These are phyloP conservation scores for Melolontha melolontha DNA, from an alignment of 2,888 invertebrate species.

Conservation along the genomic window DNA sequence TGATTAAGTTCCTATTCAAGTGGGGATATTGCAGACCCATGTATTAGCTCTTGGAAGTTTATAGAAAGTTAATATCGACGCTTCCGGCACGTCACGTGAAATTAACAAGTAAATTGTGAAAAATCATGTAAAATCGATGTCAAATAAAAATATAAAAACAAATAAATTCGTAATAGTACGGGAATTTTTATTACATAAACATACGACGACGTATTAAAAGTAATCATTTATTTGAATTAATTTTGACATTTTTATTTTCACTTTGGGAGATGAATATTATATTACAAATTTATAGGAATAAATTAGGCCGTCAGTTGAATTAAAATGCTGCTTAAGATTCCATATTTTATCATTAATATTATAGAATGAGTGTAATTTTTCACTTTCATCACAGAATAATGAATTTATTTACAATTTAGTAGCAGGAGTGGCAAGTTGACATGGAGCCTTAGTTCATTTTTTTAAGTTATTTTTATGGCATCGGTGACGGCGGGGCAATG, in stretches of 20 bases:
- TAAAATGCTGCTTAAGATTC: slow-evolving; percentile 41
- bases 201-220: too few relatives aligned
- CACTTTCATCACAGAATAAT: slow-evolving; percentile 39
- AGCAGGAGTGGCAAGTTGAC: slow-evolving; percentile 38
- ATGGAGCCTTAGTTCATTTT: slow-evolving; percentile 37
- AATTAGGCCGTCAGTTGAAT: slow-evolving; percentile 30
- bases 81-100: too few relatives aligned
- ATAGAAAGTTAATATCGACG: too few relatives aligned
- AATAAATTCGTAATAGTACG: too few relatives aligned
- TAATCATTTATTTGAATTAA: too few relatives aligned
- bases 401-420: slow-evolving; percentile 44
- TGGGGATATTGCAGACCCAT: too few relatives aligned
- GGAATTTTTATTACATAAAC: too few relatives aligned
- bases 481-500: slow-evolving; percentile 56
- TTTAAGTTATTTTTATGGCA: slow-evolving; percentile 44
- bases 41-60: too few relatives aligned
- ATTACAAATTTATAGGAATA: slow-evolving; percentile 32
- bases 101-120: too few relatives aligned
- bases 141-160: too few relatives aligned
- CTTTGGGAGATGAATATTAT: background rate
- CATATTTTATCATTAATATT: slow-evolving; percentile 35
- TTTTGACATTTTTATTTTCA: slow-evolving; percentile 12
- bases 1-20: too few relatives aligned
- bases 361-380: slow-evolving; percentile 42
- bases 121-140: too few relatives aligned